phyloP scores from a whole-genome alignment of 2,888 invertebrate species.

The Dusona sp. region DNA sequence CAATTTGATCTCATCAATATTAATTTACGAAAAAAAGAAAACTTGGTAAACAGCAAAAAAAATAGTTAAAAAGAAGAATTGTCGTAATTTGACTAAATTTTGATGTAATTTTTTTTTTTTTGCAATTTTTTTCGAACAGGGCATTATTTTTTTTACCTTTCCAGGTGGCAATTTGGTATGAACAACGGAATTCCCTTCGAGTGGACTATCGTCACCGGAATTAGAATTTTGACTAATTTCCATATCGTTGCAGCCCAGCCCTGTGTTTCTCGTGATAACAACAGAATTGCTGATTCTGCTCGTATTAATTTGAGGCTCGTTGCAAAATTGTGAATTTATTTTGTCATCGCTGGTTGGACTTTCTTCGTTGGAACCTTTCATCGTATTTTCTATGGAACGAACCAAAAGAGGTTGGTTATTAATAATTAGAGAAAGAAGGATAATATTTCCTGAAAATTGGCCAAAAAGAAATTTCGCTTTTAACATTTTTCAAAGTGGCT shows the following conservation, averaged over 20 bases:
- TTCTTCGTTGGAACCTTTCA: slow-evolving; percentile 72
- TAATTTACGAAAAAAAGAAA: not conserved
- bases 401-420: not conserved
- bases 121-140: slow-evolving; percentile 7
- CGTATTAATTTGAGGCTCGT: slow-evolving; percentile 70
- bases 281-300: slow-evolving; percentile 41
- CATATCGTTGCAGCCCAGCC: slow-evolving; percentile 75
- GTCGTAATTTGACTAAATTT: too few species aligned
- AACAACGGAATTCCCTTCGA: slow-evolving; percentile 87
- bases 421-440: not conserved
- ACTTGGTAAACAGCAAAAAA: not conserved
- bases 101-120: not conserved
- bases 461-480: not conserved
- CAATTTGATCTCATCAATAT: not conserved
- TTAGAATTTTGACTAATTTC: slow-evolving; percentile 83
- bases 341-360: slow-evolving; percentile 49
- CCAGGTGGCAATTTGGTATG: slow-evolving; percentile 90
- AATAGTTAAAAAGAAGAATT: too few species aligned
- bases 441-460: not conserved
- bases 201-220: slow-evolving; percentile 87
- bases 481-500: not conserved
- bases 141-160: slow-evolving; percentile 85
- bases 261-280: slow-evolving; percentile 73
- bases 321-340: slow-evolving; percentile 61
- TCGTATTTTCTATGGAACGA: slow-evolving; percentile 62